phyloP scores from a whole-genome alignment of 1,140 invertebrate species.

The Formica selysi region DNA sequence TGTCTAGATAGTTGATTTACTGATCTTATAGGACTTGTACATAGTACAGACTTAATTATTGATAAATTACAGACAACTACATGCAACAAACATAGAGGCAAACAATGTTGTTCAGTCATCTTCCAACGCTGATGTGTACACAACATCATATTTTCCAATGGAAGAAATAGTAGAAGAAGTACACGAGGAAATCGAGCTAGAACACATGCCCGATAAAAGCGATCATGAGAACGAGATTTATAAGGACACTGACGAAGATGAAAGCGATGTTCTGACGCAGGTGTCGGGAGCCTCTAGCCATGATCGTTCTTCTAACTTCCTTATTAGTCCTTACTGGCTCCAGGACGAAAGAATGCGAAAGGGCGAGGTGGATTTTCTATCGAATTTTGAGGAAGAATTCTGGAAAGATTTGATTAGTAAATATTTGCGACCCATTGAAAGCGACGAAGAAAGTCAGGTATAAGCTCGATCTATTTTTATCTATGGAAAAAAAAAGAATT shows the following conservation, averaged over 20 bases:
- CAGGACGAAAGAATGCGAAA: constrained; percentile 89
- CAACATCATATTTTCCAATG: constrained; percentile 22
- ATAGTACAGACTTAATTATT: constrained; percentile 14
- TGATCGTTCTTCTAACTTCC: constrained; percentile 81
- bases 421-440: constrained; percentile 91
- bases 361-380: constrained; percentile 88
- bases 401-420: constrained; percentile 91
- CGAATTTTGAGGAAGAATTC: constrained; percentile 89
- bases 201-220: neutral
- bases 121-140: constrained; percentile 7
- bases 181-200: constrained; percentile 31
- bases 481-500: neutral
- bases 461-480: neutral
- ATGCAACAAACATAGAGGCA: constrained; percentile 1
- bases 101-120: constrained; percentile 5
- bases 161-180: constrained; percentile 26
- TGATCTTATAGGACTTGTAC: neutral
- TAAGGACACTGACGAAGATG: constrained; percentile 66
- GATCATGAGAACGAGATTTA: constrained; percentile 28
- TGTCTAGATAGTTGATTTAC: constrained; percentile 8
- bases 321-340: constrained; percentile 90
- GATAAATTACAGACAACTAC: constrained; percentile 26
- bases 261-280: constrained; percentile 43
- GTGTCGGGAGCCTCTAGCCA: neutral
- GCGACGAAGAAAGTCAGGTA: constrained; percentile 74